Base-by-base conservation (phyloP, 2,113 vertebrate species). In the Dipodomys spectabilis region DNA sequence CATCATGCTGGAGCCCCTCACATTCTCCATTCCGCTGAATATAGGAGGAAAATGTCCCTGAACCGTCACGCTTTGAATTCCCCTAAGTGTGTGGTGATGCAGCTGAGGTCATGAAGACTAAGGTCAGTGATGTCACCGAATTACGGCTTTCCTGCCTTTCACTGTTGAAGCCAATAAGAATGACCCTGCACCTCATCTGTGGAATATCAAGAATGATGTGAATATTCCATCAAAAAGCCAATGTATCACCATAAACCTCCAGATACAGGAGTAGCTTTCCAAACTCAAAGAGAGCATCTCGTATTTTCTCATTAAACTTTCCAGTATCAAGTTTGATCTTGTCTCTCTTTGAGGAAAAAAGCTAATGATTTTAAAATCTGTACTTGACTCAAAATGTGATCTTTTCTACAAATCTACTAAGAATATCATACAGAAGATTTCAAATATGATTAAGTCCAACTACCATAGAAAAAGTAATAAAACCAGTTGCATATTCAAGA, bases 221-320 rank as follows among this genome's bases (percentile, higher is more conserved):
- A 92, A 67, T 13, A 8, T 22, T 78, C 62, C 60, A 3, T 22
- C n/a, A 68, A 88, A 88, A 62, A 62, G 6, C 32, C 68, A 53
- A 84, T 12, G 6, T n/a, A 73, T 57, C 72, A 67, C n/a, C 22
- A 72, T 45, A 81, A 69, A 82, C 64, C 86, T 82, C 27, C 57
- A 60, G 72, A 73, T 57, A 82, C 19, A 86, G 79, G 82, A 57
- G 67, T 13, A 86, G 25, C 68, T 80, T 92, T 88, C 75, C 67
- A 92, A 89, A 91, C 71, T 62, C 25, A 75, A 94, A 74, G 68
- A 91, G 79, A 75, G n/a, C 25, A 91, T 30, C 74, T 83, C 32
- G 44, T 18, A 60, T 85, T 84, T 82, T 96, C 44, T 90, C 73
- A 89, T 44, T 65, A 68, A 79, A 64, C 27, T 83, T 90, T 72